Conservation (phyloP, 2,113 vertebrate species). For the Gallinago media region DNA sequence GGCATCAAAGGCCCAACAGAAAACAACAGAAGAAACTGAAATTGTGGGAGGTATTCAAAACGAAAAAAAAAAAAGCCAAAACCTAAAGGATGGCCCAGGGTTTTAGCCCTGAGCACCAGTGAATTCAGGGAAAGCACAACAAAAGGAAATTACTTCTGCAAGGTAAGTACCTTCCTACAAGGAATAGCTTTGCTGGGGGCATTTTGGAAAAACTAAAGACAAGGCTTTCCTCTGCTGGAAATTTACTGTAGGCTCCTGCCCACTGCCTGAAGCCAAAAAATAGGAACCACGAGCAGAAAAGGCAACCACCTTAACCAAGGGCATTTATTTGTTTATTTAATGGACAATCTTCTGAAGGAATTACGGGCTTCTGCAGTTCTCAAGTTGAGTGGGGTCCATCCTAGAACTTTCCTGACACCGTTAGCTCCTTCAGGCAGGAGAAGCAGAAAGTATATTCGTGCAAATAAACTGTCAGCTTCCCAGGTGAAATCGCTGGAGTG, state of each 20-base stretch:
- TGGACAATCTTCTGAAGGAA: neutral
- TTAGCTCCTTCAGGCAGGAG: neutral
- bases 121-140: neutral
- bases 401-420: neutral
- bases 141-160: slow-evolving; percentile 2
- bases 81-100: neutral
- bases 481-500: neutral
- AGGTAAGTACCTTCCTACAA: neutral
- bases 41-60: neutral
- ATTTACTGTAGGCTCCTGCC: neutral
- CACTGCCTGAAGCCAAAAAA: neutral
- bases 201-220: neutral
- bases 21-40: neutral
- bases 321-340: neutral
- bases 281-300: neutral
- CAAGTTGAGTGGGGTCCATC: too few species aligned
- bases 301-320: neutral
- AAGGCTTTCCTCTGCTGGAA: neutral
- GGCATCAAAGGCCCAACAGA: neutral
- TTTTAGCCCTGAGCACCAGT: neutral
- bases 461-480: neutral
- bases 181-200: neutral
- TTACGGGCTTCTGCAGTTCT: neutral
- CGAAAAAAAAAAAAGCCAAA: neutral
- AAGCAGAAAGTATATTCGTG: neutral